phyloP scores from a whole-genome alignment of 2,797 vertebrate species.

The Hafferia zeledoni region DNA sequence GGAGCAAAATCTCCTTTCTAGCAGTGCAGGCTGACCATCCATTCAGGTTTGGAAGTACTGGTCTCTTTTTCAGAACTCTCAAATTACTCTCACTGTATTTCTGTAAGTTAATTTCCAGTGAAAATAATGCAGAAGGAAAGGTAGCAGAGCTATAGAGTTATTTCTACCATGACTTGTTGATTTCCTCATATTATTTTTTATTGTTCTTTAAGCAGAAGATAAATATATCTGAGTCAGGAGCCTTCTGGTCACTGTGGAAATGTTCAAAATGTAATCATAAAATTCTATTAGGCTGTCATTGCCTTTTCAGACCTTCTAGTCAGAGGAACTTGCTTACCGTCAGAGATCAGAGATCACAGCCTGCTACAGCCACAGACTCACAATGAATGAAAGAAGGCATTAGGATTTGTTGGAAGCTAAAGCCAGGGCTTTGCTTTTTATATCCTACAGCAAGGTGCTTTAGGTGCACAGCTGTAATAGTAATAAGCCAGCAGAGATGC shows the following conservation, averaged over 20 bases:
- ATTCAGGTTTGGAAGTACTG: background rate
- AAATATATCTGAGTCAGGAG: constrained; percentile 12
- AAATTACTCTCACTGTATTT: background rate
- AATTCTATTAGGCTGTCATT: constrained; percentile 14
- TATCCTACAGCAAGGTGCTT: background rate
- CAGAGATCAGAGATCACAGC: constrained; percentile 44
- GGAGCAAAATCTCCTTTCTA: background rate
- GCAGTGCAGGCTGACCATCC: background rate
- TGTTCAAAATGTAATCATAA: constrained; percentile 38
- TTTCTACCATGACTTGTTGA: background rate
- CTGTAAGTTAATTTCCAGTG: background rate
- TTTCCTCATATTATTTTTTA: background rate
- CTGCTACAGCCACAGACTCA: constrained; percentile 7
- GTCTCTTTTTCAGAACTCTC: background rate
- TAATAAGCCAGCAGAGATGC: background rate
- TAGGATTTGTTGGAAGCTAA: background rate
- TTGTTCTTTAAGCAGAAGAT: constrained; percentile 16
- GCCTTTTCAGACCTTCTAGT: constrained; percentile 26
- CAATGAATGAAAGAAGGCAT: background rate
- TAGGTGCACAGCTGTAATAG: background rate
- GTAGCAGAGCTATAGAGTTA: background rate
- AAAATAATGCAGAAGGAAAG: background rate
- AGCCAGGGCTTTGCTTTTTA: constrained; percentile 1
- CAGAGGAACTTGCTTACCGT: background rate
- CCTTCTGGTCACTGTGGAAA: background rate